These are phyloP conservation scores for Liposcelis brunnea DNA, from an alignment of 2,888 invertebrate genomes.

Conservation along the genomic window DNA sequence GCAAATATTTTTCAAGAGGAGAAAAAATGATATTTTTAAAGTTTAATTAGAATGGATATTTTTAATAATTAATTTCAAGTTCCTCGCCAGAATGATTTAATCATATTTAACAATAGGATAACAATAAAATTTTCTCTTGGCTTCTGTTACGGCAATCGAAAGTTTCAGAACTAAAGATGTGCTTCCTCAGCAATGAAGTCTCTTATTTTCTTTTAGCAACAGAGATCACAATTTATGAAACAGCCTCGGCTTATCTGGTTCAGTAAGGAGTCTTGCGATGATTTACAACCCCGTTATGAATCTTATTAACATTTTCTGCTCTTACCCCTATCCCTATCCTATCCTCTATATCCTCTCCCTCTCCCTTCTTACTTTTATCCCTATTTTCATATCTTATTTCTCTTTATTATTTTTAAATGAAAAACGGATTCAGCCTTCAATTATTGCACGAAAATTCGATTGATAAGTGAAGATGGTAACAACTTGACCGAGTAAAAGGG, in stretches of 20 bases:
- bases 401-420: conserved; percentile 4
- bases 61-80: too few relatives aligned
- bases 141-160: too few relatives aligned
- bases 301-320: conserved; percentile 8
- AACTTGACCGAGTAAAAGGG: too few relatives aligned
- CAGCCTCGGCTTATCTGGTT: conserved; percentile 9
- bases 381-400: conserved; percentile 8
- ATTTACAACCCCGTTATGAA: conserved; percentile 8
- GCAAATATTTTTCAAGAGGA: too few relatives aligned
- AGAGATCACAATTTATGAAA: conserved; percentile 10
- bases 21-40: too few relatives aligned
- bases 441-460: neutral
- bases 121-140: too few relatives aligned
- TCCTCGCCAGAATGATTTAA: too few relatives aligned
- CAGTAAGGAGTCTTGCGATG: conserved; percentile 8
- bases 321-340: conserved; percentile 6
- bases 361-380: conserved; percentile 1
- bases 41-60: too few relatives aligned
- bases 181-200: conserved; percentile 9
- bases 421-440: neutral
- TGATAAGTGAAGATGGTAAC: too few relatives aligned
- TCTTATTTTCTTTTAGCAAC: conserved; percentile 9
- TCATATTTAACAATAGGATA: too few relatives aligned
- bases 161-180: conserved; percentile 2
- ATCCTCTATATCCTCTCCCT: neutral